Evolutionary conservation across 2,888 invertebrate genomes (phyloP).

Genomic region (Perithous albicinctus): DNA sequence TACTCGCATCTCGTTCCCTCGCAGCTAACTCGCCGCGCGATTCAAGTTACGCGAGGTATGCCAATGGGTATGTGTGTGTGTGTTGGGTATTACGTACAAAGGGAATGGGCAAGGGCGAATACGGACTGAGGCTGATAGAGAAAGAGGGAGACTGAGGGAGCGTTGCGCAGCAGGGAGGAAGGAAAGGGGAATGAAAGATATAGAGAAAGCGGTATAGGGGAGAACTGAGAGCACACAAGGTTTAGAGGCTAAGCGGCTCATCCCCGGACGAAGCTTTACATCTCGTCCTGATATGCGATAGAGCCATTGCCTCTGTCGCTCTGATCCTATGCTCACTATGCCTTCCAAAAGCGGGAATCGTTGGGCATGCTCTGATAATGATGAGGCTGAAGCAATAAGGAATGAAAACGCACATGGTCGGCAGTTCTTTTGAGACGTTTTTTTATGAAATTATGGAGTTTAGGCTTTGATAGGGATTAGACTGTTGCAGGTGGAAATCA

Average conservation of each 20-base stretch:
- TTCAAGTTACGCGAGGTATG: conserved; percentile 55
- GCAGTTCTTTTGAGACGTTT: neutral
- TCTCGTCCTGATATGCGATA: conserved; percentile 78
- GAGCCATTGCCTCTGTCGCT: conserved; percentile 30
- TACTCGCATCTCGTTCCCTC: conserved; percentile 14
- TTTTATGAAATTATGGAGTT: neutral
- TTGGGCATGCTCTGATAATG: conserved; percentile 1
- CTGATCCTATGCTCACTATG: conserved; percentile 43
- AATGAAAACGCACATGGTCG: neutral
- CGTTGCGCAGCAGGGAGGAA: conserved; percentile 27
- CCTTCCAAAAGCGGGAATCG: conserved; percentile 6
- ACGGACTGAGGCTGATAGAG: conserved; percentile 10
- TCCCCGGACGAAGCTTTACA: conserved; percentile 82
- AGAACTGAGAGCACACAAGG: conserved; percentile 81
- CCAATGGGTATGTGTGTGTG: conserved; percentile 26
- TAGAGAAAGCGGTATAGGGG: conserved; percentile 55
- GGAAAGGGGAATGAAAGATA: conserved; percentile 36
- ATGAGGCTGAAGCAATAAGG: neutral
- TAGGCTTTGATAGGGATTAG: neutral
- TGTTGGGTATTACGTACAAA: conserved; percentile 55
- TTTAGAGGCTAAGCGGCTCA: conserved; percentile 84
- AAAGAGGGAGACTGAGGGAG: neutral
- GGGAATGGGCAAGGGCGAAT: conserved; percentile 48
- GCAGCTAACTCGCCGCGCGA: conserved; percentile 59
- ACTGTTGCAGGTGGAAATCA: neutral